Conservation (phyloP, 2,113 vertebrate genomes). For the cattle (Bos taurus) region DNA sequence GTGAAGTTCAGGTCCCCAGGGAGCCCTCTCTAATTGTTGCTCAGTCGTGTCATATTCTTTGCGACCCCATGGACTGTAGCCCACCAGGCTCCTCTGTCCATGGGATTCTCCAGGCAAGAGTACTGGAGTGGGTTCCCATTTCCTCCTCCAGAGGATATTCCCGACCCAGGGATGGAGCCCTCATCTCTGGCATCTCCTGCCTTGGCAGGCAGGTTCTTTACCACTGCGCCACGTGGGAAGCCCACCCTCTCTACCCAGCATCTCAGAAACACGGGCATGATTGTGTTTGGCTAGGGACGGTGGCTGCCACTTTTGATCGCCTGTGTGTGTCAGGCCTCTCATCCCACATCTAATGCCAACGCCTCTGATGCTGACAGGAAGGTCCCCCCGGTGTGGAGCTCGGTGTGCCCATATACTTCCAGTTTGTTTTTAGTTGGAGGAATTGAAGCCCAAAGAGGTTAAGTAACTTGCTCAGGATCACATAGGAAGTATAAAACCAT, state of each 20-base stretch:
- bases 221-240: not conserved
- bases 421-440: not conserved
- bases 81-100: not conserved
- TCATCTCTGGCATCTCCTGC: not conserved
- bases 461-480: not conserved
- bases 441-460: not conserved
- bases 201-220: not conserved
- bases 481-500: not conserved
- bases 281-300: not conserved
- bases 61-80: not conserved
- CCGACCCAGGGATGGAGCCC: not conserved
- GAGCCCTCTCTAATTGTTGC: not conserved
- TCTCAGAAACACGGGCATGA: not conserved
- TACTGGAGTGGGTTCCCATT: not conserved
- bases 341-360: rapidly evolving
- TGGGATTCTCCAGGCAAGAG: not conserved
- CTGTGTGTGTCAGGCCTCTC: not conserved
- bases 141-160: not conserved
- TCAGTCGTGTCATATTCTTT: not conserved
- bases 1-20: not conserved
- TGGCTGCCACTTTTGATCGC: not conserved
- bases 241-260: not conserved
- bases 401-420: not conserved
- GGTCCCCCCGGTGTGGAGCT: too few relatives aligned
- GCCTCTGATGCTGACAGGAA: not conserved